phyloP scores from a whole-genome alignment of 2,797 vertebrate species.

The Syncerus caffer region DNA sequence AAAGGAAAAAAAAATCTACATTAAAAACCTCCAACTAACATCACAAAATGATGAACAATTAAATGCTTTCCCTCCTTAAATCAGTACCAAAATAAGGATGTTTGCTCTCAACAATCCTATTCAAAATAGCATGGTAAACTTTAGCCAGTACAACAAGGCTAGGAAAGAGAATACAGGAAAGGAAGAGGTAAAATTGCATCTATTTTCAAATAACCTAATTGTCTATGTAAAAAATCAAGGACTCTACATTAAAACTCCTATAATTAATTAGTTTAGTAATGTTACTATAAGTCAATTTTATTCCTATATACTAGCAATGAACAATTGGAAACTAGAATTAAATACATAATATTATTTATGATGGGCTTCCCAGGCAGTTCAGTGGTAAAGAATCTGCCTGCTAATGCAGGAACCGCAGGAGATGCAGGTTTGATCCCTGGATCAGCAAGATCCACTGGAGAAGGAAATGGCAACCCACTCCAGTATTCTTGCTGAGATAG shows the following conservation, averaged over 20 bases:
- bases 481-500: background rate
- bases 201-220: background rate
- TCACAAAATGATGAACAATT: background rate
- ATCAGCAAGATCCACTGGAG: background rate
- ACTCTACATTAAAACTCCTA: background rate
- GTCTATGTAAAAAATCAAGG: background rate
- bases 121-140: background rate
- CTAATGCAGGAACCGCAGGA: accelerated
- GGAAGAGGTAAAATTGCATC: background rate
- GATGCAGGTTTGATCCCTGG: background rate
- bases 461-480: background rate
- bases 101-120: background rate
- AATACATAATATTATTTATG: background rate
- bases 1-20: background rate
- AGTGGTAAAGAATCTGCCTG: background rate
- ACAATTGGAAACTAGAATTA: background rate
- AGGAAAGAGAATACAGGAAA: background rate
- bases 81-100: background rate
- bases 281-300: background rate
- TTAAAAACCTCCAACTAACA: background rate
- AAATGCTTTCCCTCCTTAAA: background rate
- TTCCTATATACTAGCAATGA: background rate
- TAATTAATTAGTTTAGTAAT: background rate
- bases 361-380: background rate
- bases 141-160: background rate